Percentiles rank a stretch among this genome's conserved stretches.
Evolutionary conservation across 2,797 vertebrate genomes (phyloP).

Genomic region (Amblyraja radiata): DNA sequence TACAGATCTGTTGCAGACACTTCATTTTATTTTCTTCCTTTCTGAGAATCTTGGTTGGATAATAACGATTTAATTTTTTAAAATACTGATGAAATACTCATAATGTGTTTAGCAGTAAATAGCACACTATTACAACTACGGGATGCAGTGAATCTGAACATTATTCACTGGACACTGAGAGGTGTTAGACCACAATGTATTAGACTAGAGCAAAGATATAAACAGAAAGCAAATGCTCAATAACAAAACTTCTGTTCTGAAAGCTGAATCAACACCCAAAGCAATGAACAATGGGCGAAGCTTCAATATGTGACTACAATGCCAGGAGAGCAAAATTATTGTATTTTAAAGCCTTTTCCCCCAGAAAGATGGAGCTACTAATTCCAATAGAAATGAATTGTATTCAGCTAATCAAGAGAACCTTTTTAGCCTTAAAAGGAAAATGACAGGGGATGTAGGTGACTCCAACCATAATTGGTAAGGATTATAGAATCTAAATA

Average conservation of each 20-base stretch:
- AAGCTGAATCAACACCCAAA: not conserved
- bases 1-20: not conserved
- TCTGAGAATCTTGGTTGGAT: not conserved
- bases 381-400: not conserved
- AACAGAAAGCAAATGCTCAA: not conserved
- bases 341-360: not conserved
- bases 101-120: not conserved
- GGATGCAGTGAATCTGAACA: not conserved
- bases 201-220: not conserved
- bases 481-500: not conserved
- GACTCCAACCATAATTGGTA: not conserved
- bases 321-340: not conserved
- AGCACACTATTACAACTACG: not conserved
- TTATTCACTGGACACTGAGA: not conserved
- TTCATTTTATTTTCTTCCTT: not conserved
- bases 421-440: not conserved
- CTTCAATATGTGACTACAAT: not conserved
- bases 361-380: not conserved
- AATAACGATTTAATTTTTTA: not conserved
- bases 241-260: not conserved
- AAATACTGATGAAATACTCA: not conserved
- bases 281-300: not conserved
- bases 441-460: not conserved
- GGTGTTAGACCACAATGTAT: not conserved
- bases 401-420: not conserved